Base-by-base conservation (phyloP, 2,797 vertebrate genomes). In the Microctenopoma lineatum region DNA sequence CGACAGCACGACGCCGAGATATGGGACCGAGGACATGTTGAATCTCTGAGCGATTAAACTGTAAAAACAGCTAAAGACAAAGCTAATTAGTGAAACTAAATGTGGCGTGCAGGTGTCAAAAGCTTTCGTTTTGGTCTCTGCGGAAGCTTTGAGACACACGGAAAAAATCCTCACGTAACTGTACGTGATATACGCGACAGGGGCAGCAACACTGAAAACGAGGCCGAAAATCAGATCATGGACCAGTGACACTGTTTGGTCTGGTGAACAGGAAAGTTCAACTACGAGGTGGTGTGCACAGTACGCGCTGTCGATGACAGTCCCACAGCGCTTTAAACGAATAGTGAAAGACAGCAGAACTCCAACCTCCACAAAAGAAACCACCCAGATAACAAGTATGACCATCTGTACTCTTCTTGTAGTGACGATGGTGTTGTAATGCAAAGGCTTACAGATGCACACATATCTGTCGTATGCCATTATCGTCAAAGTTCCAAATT, bases 401-500 rank as follows among this genome's bases (percentile, higher is more conserved):
- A 75, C 48, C 7, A 15, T 7, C 21, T 44, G 53, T 1, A 75
- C 77, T 59, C 13, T 75, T 6, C 34, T 59, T 39, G 32, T 65
- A 3, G 74, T 80, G 42, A 85, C 46, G 16, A 80, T 66, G 4
- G 2, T 15, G 16, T 61, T 60, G 21, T 82, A 85, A 46, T 79
- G 70, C 13, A 85, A 66, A 32, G 83, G 79, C 12, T 74, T 71
- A 46, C 79, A 79, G 25, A 84, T 81, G 2, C 79, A 81, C 11
- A 80, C 38, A 26, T 71, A 83, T 65, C 80, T 73, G 34, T 85
- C 84, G 51, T 83, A 81, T 7, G 77, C 77, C 88, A 90, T 86
- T 18, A 81, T 39, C 29, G 84, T 75, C 34, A 90, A 58, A n/a
- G 68, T 86, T 26, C 73, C 77, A 64, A 83, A 84, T 73, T 88